A percentile compares a stretch with the other conserved stretches of the same genome.
phyloP scores from a whole-genome alignment of 2,113 vertebrate species.

The Pseudopipra pipra region DNA sequence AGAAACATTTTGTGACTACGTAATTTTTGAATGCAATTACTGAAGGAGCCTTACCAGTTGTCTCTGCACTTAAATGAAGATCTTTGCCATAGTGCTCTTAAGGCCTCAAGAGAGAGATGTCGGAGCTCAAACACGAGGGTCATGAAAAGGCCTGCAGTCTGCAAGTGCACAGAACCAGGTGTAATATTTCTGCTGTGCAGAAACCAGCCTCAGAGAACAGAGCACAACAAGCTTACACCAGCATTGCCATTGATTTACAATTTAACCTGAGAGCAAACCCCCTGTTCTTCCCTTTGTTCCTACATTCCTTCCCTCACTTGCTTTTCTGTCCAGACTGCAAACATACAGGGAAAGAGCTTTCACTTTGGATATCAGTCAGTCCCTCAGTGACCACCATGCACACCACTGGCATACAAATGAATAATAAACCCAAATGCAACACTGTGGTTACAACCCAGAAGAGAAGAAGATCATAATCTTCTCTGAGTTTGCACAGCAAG shows the following conservation, averaged over 20 bases:
- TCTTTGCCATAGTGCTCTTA: slow-evolving; percentile 76
- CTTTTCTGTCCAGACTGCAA: neutral
- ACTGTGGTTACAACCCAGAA: neutral
- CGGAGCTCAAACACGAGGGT: slow-evolving; percentile 79
- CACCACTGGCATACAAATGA: neutral
- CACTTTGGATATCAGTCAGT: neutral
- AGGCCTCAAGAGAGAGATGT: slow-evolving; percentile 66
- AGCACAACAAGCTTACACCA: neutral
- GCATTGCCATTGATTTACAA: neutral
- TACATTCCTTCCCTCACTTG: neutral
- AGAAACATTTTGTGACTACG: neutral
- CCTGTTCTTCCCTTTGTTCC: neutral
- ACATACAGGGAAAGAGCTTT: neutral
- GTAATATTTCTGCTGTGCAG: neutral
- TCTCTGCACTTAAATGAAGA: slow-evolving; percentile 81
- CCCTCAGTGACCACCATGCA: neutral
- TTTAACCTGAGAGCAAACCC: neutral
- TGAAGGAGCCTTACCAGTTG: slow-evolving; percentile 74
- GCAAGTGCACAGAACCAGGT: neutral
- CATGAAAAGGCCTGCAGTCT: slow-evolving; percentile 79
- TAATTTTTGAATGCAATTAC: neutral
- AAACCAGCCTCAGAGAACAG: neutral
- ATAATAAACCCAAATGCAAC: neutral
- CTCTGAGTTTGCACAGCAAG: neutral
- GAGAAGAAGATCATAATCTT: neutral